These are phyloP conservation scores for Diaperis boleti DNA, from an alignment of 2,888 invertebrate genomes.

Conservation along the genomic window DNA sequence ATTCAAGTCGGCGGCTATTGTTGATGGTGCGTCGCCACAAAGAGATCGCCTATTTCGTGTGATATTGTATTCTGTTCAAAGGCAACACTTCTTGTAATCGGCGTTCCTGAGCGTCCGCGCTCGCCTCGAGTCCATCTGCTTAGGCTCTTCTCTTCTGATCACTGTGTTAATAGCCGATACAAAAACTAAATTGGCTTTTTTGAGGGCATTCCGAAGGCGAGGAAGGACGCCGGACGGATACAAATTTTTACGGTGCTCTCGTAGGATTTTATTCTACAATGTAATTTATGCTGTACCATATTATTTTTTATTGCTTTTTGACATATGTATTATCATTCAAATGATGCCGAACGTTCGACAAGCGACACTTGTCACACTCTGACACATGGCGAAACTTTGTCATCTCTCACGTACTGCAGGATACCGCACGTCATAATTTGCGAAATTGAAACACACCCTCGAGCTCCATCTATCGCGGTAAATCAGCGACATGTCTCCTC, in stretches of 20 bases:
- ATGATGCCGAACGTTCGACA: too few species aligned
- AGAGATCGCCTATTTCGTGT: constrained; percentile 47
- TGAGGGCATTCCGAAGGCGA: constrained; percentile 5
- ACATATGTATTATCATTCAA: too few species aligned
- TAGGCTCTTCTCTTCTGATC: constrained; percentile 27
- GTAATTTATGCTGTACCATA: too few species aligned
- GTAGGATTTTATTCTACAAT: too few species aligned
- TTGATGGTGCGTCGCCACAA: constrained; percentile 40
- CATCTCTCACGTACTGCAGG: too few species aligned
- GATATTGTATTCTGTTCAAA: constrained; percentile 46
- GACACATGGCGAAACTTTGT: too few species aligned
- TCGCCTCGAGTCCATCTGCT: constrained; percentile 37
- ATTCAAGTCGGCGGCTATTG: constrained; percentile 37
- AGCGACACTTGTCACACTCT: too few species aligned
- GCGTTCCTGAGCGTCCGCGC: constrained; percentile 39
- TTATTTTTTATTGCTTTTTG: too few species aligned
- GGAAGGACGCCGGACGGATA: neutral
- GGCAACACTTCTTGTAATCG: constrained; percentile 34
- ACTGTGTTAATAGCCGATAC: constrained; percentile 37
- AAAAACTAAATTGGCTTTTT: constrained; percentile 41
- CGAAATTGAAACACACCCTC: too few species aligned
- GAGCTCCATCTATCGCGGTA: neutral
- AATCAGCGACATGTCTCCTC: constrained; percentile 6
- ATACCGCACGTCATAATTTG: too few species aligned
- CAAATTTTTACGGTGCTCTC: too few species aligned